These are phyloP conservation scores for Dicyrtoma fusca DNA, from an alignment of 2,888 invertebrate genomes.

Conservation along the genomic window DNA sequence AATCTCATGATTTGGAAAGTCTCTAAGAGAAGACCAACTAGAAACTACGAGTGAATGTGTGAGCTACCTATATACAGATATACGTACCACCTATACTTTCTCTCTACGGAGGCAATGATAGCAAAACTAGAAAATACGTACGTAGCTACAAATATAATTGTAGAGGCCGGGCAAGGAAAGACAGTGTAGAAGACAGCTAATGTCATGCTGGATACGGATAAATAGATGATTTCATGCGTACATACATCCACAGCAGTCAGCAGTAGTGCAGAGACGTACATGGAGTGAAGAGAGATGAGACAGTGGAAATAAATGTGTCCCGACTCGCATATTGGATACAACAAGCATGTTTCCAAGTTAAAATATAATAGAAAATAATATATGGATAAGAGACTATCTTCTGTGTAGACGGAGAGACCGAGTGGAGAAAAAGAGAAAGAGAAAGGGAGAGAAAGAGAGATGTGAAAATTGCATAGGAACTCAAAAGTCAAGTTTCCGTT, in stretches of 20 bases:
- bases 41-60: no score
- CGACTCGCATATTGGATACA: constrained; percentile 24
- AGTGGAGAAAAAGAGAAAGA: background rate
- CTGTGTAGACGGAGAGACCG: background rate
- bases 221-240: no score
- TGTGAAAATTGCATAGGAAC: constrained; percentile 26
- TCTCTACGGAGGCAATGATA: background rate
- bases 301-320: constrained; percentile 30
- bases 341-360: constrained; percentile 13
- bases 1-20: constrained; percentile 26
- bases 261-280: background rate
- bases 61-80: no score
- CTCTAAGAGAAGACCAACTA: constrained; percentile 4
- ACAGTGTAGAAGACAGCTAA: no score
- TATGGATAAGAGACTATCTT: constrained; percentile 8
- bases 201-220: no score
- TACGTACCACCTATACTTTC: no score
- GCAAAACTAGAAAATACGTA: no score
- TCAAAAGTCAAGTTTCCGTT: constrained; percentile 25
- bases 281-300: constrained; percentile 14
- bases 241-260: background rate
- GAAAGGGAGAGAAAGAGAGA: constrained; percentile 1
- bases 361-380: constrained; percentile 11
- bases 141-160: no score
- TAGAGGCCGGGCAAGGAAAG: no score